Conservation (phyloP, 2,888 invertebrate species). For the Apodemia mormo region DNA sequence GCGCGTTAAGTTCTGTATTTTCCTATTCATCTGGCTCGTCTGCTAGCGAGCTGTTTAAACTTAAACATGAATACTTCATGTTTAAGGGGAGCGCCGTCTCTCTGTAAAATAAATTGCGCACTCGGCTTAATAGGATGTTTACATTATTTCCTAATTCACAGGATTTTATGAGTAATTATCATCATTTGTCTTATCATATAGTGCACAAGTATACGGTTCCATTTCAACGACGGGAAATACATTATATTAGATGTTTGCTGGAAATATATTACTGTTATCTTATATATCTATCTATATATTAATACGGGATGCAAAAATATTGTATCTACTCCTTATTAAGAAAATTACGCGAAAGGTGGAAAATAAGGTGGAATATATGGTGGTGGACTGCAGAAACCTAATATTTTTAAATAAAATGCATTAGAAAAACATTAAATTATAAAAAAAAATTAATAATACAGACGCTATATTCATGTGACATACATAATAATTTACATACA, state of each 20-base stretch:
- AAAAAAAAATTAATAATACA: too few species aligned
- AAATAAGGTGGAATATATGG: too few species aligned
- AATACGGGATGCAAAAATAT: too few species aligned
- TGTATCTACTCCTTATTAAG: too few species aligned
- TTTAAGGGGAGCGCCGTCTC: conserved; percentile 31
- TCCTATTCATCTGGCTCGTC: conserved; percentile 36
- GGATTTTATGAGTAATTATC: conserved; percentile 23
- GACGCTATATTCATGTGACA: too few species aligned
- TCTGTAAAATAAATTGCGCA: conserved; percentile 34
- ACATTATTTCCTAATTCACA: conserved; percentile 36
- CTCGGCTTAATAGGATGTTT: conserved; percentile 36
- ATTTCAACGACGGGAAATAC: neutral
- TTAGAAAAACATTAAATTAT: too few species aligned
- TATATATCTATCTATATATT: neutral
- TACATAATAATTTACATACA: too few species aligned
- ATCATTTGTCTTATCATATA: neutral
- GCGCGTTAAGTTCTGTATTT: conserved; percentile 35
- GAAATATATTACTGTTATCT: neutral
- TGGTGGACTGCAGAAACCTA: too few species aligned
- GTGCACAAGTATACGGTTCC: neutral
- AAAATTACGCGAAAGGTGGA: too few species aligned
- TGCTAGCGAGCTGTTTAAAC: conserved; percentile 37
- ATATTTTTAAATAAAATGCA: too few species aligned
- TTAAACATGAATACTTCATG: conserved; percentile 38
- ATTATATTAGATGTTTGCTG: conserved; percentile 7